Conservation (phyloP, 2,113 vertebrate species). For the Pionites leucogaster region DNA sequence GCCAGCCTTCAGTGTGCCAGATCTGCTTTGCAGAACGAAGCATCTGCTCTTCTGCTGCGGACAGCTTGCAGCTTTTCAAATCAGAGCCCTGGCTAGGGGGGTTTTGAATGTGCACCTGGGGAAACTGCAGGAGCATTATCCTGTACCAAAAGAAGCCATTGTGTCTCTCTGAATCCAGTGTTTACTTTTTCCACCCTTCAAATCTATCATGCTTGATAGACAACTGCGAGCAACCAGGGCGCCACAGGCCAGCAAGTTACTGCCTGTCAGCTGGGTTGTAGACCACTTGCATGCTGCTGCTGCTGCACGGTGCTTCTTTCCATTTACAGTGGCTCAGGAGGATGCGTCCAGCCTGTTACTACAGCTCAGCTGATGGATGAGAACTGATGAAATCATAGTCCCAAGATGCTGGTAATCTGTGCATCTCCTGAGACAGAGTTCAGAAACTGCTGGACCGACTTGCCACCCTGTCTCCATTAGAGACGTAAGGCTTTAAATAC, state of each 20-base stretch:
- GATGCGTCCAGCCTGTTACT: background rate
- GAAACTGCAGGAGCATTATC: background rate
- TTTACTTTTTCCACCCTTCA: background rate
- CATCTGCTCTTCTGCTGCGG: background rate
- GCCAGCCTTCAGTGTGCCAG: background rate
- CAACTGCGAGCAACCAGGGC: fast-evolving
- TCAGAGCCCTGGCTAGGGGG: background rate
- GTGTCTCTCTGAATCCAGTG: background rate
- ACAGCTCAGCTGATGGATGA: background rate
- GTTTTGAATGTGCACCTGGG: background rate
- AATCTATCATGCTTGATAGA: background rate
- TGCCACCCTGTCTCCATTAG: background rate
- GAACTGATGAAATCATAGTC: background rate
- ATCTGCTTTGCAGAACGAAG: background rate
- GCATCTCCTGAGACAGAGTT: background rate
- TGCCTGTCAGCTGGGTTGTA: background rate
- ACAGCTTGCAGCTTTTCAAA: background rate
- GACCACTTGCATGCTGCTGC: background rate
- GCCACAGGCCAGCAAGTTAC: background rate
- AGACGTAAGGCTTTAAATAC: background rate
- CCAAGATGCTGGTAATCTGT: background rate
- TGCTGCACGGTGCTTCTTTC: background rate
- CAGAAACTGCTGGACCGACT: background rate
- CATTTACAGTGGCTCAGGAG: background rate
- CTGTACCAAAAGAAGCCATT: fast-evolving